phyloP scores from a whole-genome alignment of 2,797 vertebrate species.

The Urosaurus nigricauda region DNA sequence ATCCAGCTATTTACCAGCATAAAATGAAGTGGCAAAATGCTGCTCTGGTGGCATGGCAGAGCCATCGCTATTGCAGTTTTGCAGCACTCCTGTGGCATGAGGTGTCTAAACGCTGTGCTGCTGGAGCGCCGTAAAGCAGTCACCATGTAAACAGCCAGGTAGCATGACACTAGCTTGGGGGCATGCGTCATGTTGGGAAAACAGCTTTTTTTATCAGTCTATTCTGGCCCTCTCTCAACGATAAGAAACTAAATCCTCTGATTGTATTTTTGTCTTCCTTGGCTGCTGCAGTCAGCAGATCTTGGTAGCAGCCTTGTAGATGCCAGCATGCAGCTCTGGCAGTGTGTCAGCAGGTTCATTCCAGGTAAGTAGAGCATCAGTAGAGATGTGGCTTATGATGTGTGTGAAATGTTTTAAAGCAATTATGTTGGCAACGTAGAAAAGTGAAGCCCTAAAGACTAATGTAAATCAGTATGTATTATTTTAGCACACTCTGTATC shows the following conservation, averaged over 20 bases:
- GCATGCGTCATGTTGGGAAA: too few species aligned
- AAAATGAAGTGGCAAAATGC: too few species aligned
- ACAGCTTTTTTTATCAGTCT: too few species aligned
- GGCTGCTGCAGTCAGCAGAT: conserved; percentile 13
- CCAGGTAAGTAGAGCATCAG: conserved; percentile 19
- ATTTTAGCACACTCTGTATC: not conserved
- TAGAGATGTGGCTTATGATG: conserved; percentile 5
- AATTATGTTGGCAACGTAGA: not conserved
- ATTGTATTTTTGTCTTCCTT: conserved; percentile 22
- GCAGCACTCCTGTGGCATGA: too few species aligned
- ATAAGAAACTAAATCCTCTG: not conserved
- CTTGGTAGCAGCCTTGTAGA: not conserved
- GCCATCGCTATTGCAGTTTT: too few species aligned
- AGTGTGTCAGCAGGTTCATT: conserved; percentile 1
- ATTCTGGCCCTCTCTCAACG: not conserved
- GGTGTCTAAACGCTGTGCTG: too few species aligned
- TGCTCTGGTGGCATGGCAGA: too few species aligned
- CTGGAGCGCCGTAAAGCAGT: too few species aligned
- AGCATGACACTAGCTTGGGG: too few species aligned
- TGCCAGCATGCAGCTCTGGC: not conserved
- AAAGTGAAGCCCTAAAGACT: not conserved
- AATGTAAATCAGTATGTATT: not conserved
- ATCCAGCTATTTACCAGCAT: too few species aligned
- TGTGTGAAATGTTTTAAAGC: not conserved
- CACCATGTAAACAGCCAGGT: too few species aligned